Evolutionary conservation across 2,888 invertebrate species (phyloP), one percentile per base, ranked within the genome.

Genomic region (Lymantria dispar): DNA sequence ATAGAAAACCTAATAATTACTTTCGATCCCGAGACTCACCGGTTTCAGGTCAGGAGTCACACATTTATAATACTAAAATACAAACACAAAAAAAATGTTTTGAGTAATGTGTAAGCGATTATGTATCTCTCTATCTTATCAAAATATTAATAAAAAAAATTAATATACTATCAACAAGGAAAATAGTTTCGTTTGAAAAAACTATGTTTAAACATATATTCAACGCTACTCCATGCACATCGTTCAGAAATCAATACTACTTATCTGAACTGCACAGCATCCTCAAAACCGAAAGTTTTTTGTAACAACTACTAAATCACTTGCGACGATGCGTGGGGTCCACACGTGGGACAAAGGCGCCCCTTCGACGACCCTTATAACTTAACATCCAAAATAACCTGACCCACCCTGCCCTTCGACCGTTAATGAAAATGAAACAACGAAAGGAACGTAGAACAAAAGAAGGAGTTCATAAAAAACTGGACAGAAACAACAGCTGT

Each of bases 321-420:
- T 80, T 78, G 85, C 80, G 72, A 68, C 85, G 70, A 79, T 78
- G 88, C 87, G 88, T 88, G 88, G 88, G 88, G 88, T 85, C 86
- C 72, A 77, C 87, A 84, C 83, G 84, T 86, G 87, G 84, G 81
- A 81, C 80, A 74, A 80, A 68, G 55, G 67, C 69, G 70, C 80
- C 80, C 80, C 69, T 72, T 65, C 65, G 61, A 53, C 70, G 73
- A 79, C 79, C 80, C 80, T 70, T 73, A 57, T 53, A 61, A 61
- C 64, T 33, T 48, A 48, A 37, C 44, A 51, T 56, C 79, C 74
- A 74, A 3, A 11, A 5, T 49, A 60, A 38, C 38, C 36, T 62
- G 77, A 66, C 46, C 76, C 51, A 30, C 59, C 61, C 55, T 52
- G 56, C 64, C 64, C 62, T 60, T 52, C 46, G 12, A 12, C 44